Evolutionary conservation across 2,888 invertebrate species (phyloP), one percentile per base, ranked within the genome.

Genomic region (Drosophila koepferae): DNA sequence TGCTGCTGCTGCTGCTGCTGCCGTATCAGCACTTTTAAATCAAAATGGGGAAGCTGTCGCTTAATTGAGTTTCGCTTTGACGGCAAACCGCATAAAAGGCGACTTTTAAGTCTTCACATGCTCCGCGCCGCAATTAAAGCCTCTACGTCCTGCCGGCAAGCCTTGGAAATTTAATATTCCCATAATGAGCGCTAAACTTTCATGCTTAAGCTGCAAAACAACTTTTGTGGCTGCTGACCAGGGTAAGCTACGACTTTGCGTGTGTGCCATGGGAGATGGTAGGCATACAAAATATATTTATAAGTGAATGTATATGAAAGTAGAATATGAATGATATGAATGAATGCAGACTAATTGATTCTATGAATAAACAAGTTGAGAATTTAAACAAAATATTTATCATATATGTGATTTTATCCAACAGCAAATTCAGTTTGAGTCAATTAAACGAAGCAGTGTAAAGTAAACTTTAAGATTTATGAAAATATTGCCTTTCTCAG

Each of bases 41-140:
- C 90, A 71, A 51, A 68, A 62, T 74, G 63, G 44, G 44, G 72
- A 46, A 67, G 55, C 54, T 73, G 86, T 74, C 75, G 86, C 90
- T 88, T 87, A 87, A 87, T 87, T 87, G 87, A 87, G 87, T 87
- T 87, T 88, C 81, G 78, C 89, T 87, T 88, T 87, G 89, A 90
- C 86, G 81, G 89, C 77, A 88, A 90, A 87, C 87, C 87, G 84
- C 87, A 87, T 77, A 83, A 88, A 90, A 86, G 90, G 72, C 82
- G 80, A 90, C 82, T 90, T 90, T 88, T 90, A 88, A 86, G 89
- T 86, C 84, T 90, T 86, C 90, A 70, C 80, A 88, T 88, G 71
- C 74, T 51, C 53, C 38, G 40, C 54, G 23, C 54, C 54, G 23
- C 55, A 86, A 86, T 86, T 86, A 89, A 89, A 88, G 86, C 62